These are phyloP conservation scores for Mastomys coucha DNA, from an alignment of 2,113 vertebrate genomes.

Conservation along the genomic window DNA sequence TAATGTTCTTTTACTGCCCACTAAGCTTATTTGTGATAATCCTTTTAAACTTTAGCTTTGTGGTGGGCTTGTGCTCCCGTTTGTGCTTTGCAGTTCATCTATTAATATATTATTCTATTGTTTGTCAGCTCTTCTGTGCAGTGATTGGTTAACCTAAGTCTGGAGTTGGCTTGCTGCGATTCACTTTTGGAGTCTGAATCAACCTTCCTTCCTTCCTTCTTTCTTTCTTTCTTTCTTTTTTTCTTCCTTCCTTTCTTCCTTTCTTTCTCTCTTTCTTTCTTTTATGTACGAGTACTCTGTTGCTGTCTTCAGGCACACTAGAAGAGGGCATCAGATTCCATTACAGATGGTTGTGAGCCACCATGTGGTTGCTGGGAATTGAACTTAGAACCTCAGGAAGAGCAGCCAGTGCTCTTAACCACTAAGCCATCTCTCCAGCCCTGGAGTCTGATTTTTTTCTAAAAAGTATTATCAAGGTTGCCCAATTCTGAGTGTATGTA, in stretches of 20 bases:
- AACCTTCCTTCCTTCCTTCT: too few relatives aligned
- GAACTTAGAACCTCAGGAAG: too few relatives aligned
- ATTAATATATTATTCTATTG: constrained; percentile 3
- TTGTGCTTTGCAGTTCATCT: constrained; percentile 46
- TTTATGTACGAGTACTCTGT: too few relatives aligned
- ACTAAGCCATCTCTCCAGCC: too few relatives aligned
- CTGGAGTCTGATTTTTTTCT: background rate
- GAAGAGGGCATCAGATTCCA: too few relatives aligned
- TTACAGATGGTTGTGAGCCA: too few relatives aligned
- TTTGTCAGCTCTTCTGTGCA: background rate
- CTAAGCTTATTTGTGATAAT: constrained; percentile 21
- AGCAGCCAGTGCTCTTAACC: too few relatives aligned
- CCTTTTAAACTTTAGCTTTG: constrained; percentile 22
- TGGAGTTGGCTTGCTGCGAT: constrained; percentile 33
- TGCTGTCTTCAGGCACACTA: too few relatives aligned
- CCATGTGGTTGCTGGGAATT: too few relatives aligned
- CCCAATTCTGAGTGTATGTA: background rate
- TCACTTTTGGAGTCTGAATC: constrained; percentile 39
- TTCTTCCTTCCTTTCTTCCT: too few relatives aligned
- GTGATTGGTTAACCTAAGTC: background rate
- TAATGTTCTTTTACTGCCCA: constrained; percentile 33
- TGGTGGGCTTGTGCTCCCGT: background rate
- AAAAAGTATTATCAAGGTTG: background rate
- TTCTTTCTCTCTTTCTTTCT: too few relatives aligned
- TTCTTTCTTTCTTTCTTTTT: too few relatives aligned